Base-by-base conservation (phyloP, 1,140 invertebrate species). In the Callitettix versicolor region DNA sequence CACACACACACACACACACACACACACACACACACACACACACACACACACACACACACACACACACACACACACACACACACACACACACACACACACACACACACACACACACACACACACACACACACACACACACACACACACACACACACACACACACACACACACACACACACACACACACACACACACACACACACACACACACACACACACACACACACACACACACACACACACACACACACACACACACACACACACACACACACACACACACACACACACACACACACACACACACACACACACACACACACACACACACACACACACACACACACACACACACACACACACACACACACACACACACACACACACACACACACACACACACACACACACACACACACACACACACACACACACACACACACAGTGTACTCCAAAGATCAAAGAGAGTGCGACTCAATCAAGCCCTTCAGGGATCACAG, bases 111-210 rank as follows among this genome's bases (percentile, higher is more conserved):
- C n/a, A n/a, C n/a, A n/a, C n/a, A n/a, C n/a, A n/a, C n/a, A n/a
- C n/a, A n/a, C n/a, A n/a, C n/a, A n/a, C n/a, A n/a, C n/a, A n/a
- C n/a, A 18, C 55, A 52, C 56, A 59, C 55, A 60, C 58, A 57
- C 59, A 54, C 47, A 57, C 57, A 61, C 50, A 61, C 48, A 59
- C 49, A 57, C 57, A 59, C 55, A 59, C 53, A 61, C 46, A 63
- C 51, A 61, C 48, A 59, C 56, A 59, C 43, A 59, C 54, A 57
- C 53, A 61, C 57, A 60, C 53, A 58, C 62, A 62, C 54, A 58
- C 61, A 58, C 57, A 62, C 44, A 54, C 59, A 62, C 64, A 62
- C 55, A 62, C 55, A 60, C 55, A 62, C 57, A 60, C 43, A 63
- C 58, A 63, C 51, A 61, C 58, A 56, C 53, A 59, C 47, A 59